These are phyloP conservation scores for Carposina sasakii DNA, from an alignment of 1,140 invertebrate species.

Conservation along the genomic window DNA sequence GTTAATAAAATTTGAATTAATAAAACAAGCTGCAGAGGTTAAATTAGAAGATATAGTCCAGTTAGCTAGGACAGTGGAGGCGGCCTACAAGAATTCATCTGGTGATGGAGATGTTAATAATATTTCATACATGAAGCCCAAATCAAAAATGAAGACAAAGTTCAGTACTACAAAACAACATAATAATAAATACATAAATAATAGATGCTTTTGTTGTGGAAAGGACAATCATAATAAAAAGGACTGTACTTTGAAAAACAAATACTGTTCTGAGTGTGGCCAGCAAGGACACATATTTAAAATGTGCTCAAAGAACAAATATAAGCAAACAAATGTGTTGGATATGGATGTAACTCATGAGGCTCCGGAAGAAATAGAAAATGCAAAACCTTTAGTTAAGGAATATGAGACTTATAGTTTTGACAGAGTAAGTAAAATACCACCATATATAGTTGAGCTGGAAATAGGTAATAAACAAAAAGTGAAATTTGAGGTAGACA, in stretches of 20 bases:
- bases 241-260: not conserved
- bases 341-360: not conserved
- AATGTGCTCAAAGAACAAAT: not conserved
- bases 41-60: not conserved
- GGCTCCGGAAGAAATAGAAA: not conserved
- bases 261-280: not conserved
- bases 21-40: not conserved
- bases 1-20: not conserved
- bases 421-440: not conserved
- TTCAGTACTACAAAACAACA: no score
- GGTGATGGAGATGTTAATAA: not conserved
- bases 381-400: not conserved
- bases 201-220: not conserved
- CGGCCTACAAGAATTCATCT: not conserved
- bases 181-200: no score
- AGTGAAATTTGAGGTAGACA: not conserved
- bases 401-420: not conserved
- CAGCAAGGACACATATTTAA: not conserved
- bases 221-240: not conserved
- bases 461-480: not conserved
- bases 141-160: not conserved
- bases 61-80: slow-evolving; percentile 1
- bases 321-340: not conserved
- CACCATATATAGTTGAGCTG: not conserved
- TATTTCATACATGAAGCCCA: not conserved